Evolutionary conservation across 1,140 invertebrate genomes (phyloP).

Genomic region (Cydia strobilella): DNA sequence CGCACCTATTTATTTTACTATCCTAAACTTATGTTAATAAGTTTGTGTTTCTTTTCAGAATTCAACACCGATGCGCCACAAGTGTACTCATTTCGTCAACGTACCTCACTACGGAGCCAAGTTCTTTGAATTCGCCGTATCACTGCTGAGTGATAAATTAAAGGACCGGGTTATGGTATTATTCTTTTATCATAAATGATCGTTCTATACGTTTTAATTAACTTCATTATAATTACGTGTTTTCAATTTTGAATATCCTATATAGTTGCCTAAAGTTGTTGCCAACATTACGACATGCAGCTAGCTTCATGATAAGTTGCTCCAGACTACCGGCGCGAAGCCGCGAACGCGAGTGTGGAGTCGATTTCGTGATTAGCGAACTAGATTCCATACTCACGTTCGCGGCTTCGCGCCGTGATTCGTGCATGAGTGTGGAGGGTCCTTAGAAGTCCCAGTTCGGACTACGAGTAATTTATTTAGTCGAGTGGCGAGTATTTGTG

Average conservation of each 20-base stretch:
- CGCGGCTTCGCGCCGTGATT: no score
- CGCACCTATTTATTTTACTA: not conserved
- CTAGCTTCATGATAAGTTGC: slow-evolving; percentile 28
- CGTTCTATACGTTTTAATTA: no score
- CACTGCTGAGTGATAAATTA: slow-evolving; percentile 90
- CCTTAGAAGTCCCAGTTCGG: no score
- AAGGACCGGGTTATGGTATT: slow-evolving; percentile 87
- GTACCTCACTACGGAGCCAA: slow-evolving; percentile 88
- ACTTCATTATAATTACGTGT: not conserved
- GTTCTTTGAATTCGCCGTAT: slow-evolving; percentile 89
- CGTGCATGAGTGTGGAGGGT: no score
- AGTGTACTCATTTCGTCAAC: slow-evolving; percentile 91
- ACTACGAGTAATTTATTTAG: no score
- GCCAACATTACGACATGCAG: not conserved
- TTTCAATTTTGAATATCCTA: not conserved
- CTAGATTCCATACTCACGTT: no score
- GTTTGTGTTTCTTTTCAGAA: slow-evolving; percentile 82
- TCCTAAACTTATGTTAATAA: not conserved
- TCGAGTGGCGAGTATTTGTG: no score
- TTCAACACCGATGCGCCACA: slow-evolving; percentile 93
- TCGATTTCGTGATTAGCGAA: no score
- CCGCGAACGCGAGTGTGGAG: no score
- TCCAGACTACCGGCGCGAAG: no score
- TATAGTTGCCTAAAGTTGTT: not conserved
- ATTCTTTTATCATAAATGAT: not conserved